A percentile compares a stretch with the other conserved stretches of the same genome.
Conservation (phyloP, 2,797 vertebrate genomes). For the Cirrhinus mrigala region DNA sequence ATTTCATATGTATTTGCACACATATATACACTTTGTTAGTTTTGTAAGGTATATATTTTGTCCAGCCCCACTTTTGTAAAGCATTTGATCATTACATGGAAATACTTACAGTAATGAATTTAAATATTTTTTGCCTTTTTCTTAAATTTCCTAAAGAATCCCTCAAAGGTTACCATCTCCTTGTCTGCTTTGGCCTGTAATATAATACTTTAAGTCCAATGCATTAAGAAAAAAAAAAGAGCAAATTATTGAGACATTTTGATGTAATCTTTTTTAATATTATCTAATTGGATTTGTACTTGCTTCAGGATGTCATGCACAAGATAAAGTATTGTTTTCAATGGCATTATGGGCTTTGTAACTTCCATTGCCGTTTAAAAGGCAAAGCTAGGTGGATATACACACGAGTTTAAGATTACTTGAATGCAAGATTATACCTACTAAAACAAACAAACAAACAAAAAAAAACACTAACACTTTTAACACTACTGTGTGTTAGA, state of each 20-base stretch:
- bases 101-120: neutral
- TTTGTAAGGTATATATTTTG: neutral
- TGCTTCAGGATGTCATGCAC: neutral
- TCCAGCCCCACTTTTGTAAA: neutral
- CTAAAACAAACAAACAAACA: constrained; percentile 72
- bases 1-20: too few species aligned
- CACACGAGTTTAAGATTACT: too few species aligned
- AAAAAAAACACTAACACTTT: constrained; percentile 69
- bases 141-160: neutral
- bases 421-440: constrained; percentile 81
- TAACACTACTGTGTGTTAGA: neutral
- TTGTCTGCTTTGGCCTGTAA: neutral
- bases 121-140: neutral
- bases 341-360: constrained; percentile 9
- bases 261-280: neutral
- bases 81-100: too few species aligned
- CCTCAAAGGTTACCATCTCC: neutral
- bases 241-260: neutral
- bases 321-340: constrained; percentile 20
- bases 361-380: constrained; percentile 25
- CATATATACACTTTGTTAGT: neutral
- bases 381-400: constrained; percentile 91
- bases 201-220: neutral
- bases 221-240: neutral
- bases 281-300: neutral